phyloP scores from a whole-genome alignment of 2,113 vertebrate species.

The Aegithalos caudatus region DNA sequence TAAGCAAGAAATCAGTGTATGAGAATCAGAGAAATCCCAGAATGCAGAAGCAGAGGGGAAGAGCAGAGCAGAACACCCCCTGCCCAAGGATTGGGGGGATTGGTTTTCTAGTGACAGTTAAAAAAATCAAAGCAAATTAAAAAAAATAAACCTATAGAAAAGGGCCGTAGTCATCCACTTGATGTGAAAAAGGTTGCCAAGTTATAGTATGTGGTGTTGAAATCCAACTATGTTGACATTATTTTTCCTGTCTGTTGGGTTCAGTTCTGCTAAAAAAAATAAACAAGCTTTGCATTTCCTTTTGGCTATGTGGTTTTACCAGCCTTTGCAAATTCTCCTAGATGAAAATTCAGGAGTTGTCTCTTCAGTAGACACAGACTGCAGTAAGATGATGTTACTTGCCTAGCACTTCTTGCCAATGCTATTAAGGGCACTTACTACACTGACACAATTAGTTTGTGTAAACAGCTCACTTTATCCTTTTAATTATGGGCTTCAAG shows the following conservation, averaged over 20 bases:
- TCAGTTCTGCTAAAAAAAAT: slow-evolving; percentile 13
- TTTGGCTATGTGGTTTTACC: neutral
- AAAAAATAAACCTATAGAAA: neutral
- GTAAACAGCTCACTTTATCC: slow-evolving; percentile 4
- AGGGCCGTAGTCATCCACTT: neutral
- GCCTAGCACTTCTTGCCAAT: neutral
- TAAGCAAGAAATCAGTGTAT: neutral
- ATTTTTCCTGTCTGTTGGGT: neutral
- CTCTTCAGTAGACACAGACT: neutral
- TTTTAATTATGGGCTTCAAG: neutral
- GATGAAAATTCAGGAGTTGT: neutral
- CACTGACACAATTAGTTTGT: neutral
- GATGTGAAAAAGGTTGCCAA: neutral
- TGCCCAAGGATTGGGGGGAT: neutral
- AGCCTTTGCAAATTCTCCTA: neutral
- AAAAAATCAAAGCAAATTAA: neutral
- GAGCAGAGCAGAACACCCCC: neutral
- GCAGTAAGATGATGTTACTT: neutral
- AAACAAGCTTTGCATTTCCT: slow-evolving; percentile 6
- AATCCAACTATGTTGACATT: neutral
- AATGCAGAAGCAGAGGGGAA: neutral
- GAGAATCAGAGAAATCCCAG: neutral
- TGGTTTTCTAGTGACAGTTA: neutral
- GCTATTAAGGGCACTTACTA: neutral
- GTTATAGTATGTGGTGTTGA: neutral